phyloP scores from a whole-genome alignment of 2,888 invertebrate species.

The Agrotis clavis region DNA sequence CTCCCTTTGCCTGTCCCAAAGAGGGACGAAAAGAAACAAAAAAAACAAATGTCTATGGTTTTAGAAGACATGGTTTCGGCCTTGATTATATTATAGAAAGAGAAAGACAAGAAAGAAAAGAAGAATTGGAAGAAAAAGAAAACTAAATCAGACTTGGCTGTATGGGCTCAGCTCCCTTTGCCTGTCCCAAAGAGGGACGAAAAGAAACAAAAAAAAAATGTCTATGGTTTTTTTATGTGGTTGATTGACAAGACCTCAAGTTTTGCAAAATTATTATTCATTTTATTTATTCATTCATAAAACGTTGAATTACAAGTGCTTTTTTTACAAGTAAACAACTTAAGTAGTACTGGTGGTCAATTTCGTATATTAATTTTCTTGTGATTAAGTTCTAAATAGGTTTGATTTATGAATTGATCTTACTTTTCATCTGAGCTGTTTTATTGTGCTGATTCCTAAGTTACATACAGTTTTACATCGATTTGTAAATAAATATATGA shows the following conservation, averaged over 20 bases:
- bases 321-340: slow-evolving; percentile 14
- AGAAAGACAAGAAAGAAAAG: no score
- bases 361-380: slow-evolving; percentile 7
- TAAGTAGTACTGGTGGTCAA: slow-evolving; percentile 15
- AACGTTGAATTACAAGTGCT: slow-evolving; percentile 17
- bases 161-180: no score
- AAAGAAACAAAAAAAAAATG: not conserved
- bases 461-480: slow-evolving; percentile 26
- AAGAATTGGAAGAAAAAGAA: no score
- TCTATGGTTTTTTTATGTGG: slow-evolving; percentile 61
- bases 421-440: slow-evolving; percentile 44
- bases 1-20: no score
- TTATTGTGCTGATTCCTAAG: slow-evolving; percentile 38
- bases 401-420: slow-evolving; percentile 33
- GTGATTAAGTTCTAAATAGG: slow-evolving; percentile 44
- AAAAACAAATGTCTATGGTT: no score
- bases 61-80: no score
- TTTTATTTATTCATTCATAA: slow-evolving; percentile 37
- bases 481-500: slow-evolving; percentile 28
- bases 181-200: no score
- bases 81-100: no score
- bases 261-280: slow-evolving; percentile 59
- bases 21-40: no score
- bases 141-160: no score
- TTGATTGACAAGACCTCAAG: slow-evolving; percentile 63